Evolutionary conservation across 2,888 invertebrate species (phyloP).

Genomic region (Chaetogeoica ovagalla): DNA sequence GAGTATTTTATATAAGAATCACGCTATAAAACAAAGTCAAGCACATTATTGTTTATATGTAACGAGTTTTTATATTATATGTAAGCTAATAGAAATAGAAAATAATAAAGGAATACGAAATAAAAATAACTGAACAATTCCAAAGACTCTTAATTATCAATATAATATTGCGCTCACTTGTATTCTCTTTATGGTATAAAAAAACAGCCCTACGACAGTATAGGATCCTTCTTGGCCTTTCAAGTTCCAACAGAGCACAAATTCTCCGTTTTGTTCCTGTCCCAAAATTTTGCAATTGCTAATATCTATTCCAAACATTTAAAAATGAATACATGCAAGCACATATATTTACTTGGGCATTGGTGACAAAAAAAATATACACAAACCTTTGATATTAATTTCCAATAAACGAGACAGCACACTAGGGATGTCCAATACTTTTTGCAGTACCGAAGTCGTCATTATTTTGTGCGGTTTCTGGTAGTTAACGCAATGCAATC

Average conservation of each 20-base stretch:
- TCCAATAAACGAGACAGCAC: slow-evolving; percentile 29
- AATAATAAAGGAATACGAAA: too few species aligned
- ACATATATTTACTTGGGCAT: not conserved
- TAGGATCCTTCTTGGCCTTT: slow-evolving; percentile 58
- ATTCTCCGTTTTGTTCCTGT: slow-evolving; percentile 76
- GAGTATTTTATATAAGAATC: too few species aligned
- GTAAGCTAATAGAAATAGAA: too few species aligned
- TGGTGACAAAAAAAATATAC: not conserved
- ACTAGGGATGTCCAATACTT: slow-evolving; percentile 31
- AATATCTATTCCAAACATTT: slow-evolving; percentile 26
- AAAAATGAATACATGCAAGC: not conserved
- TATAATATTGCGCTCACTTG: slow-evolving; percentile 56
- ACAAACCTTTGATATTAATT: slow-evolving; percentile 22
- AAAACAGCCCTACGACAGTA: slow-evolving; percentile 66
- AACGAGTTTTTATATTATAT: too few species aligned
- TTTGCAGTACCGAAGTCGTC: slow-evolving; percentile 39
- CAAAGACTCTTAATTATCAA: too few species aligned
- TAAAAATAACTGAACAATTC: too few species aligned
- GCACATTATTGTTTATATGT: too few species aligned
- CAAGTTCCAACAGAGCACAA: slow-evolving; percentile 71
- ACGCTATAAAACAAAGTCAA: too few species aligned
- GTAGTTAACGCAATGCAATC: not conserved
- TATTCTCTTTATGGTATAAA: slow-evolving; percentile 66
- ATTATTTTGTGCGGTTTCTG: not conserved
- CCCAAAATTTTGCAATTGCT: slow-evolving; percentile 71